Evolutionary conservation across 1,140 invertebrate genomes (phyloP).

Genomic region (Dufourea novaeangliae): DNA sequence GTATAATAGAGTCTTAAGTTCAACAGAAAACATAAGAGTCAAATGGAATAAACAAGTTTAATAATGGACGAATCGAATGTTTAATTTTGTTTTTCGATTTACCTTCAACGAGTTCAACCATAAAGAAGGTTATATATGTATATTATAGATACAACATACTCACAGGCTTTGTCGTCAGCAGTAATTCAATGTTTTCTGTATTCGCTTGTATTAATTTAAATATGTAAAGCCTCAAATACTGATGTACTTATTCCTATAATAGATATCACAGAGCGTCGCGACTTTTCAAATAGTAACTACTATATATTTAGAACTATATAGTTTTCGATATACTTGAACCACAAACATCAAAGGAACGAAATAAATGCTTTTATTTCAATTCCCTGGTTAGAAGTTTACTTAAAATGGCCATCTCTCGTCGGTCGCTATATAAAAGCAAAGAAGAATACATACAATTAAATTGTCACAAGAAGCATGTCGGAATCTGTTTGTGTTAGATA

Average conservation of each 20-base stretch:
- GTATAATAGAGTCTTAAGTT: neutral
- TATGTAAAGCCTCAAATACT: constrained; percentile 20
- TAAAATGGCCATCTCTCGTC: neutral
- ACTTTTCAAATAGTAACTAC: too few species aligned
- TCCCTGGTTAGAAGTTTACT: neutral
- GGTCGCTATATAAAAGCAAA: neutral
- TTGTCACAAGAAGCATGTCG: neutral
- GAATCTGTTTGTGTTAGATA: constrained; percentile 37
- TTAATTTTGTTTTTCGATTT: neutral
- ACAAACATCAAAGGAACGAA: neutral
- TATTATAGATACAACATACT: constrained; percentile 41
- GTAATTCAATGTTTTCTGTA: constrained; percentile 49
- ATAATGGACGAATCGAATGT: neutral
- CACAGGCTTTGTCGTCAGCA: constrained; percentile 56
- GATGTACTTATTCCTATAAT: constrained; percentile 9
- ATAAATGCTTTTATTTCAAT: neutral
- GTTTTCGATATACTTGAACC: neutral
- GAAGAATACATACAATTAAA: constrained; percentile 14
- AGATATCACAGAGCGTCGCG: neutral
- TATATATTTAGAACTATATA: neutral
- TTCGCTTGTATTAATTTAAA: constrained; percentile 40
- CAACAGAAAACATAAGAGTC: neutral
- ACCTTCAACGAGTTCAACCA: constrained; percentile 16
- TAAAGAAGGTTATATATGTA: constrained; percentile 43
- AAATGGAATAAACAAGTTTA: neutral